phyloP scores from a whole-genome alignment of 2,797 vertebrate species.

The Pachyuromys duprasi region DNA sequence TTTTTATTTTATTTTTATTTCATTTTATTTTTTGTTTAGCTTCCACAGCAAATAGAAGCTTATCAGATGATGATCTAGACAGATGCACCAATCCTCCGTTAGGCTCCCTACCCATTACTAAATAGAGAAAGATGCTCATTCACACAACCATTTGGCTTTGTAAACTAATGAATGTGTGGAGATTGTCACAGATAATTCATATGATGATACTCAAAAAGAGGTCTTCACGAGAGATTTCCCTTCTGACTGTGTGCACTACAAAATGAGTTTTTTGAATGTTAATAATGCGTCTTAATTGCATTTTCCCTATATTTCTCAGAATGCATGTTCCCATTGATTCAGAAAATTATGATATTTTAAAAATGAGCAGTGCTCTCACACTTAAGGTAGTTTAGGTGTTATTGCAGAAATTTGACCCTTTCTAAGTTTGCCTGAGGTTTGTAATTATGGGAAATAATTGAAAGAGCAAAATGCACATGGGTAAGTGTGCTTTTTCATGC shows the following conservation, averaged over 20 bases:
- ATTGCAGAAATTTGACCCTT: background rate
- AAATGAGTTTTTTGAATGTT: background rate
- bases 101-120: background rate
- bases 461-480: background rate
- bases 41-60: background rate
- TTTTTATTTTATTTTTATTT: too few species aligned
- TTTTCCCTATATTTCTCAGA: background rate
- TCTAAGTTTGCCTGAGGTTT: background rate
- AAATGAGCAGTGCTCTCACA: background rate
- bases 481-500: background rate
- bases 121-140: background rate
- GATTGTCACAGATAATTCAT: background rate
- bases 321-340: background rate
- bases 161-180: background rate
- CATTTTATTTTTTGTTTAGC: background rate
- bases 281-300: background rate
- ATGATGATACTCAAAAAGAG: background rate
- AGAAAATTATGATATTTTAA: background rate
- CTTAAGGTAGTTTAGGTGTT: background rate
- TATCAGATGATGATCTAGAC: background rate
- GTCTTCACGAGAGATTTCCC: background rate
- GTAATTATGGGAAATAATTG: background rate
- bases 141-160: background rate
- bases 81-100: background rate
- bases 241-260: background rate